Conservation (phyloP, 2,797 vertebrate genomes). For the Siniperca undulata region DNA sequence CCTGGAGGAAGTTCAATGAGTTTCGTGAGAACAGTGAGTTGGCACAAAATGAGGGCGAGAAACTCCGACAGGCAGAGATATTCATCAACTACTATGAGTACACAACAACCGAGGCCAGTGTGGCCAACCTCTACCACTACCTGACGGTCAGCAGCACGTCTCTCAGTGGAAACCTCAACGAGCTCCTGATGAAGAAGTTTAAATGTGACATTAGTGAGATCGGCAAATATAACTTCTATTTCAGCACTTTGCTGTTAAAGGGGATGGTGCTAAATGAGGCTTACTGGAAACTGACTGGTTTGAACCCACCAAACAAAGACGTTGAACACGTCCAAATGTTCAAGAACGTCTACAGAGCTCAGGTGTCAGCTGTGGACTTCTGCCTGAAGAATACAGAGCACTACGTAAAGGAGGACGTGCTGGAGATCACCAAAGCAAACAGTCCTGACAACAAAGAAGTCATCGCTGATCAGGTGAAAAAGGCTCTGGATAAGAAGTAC, state of each 20-base stretch:
- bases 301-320: background rate
- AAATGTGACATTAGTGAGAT: conserved; percentile 20
- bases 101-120: conserved; percentile 13
- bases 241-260: conserved; percentile 22
- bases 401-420: background rate
- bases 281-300: conserved; percentile 22
- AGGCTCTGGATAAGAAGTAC: conserved; percentile 18
- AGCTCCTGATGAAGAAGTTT: conserved; percentile 29
- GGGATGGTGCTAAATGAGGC: conserved; percentile 21
- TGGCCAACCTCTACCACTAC: conserved; percentile 33
- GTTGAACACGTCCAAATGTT: background rate
- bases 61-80: background rate
- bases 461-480: conserved; percentile 12
- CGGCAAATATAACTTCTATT: conserved; percentile 11
- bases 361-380: background rate
- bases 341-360: conserved; percentile 9
- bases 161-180: conserved; percentile 24
- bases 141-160: conserved; percentile 23
- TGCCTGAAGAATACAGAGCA: conserved; percentile 4
- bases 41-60: fast-evolving
- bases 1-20: conserved; percentile 30
- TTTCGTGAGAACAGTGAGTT: background rate
- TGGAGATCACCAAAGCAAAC: background rate
- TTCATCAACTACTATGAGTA: conserved; percentile 25
- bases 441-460: background rate